Conservation (phyloP, 2,888 invertebrate genomes). For the Aricia artaxerxes region DNA sequence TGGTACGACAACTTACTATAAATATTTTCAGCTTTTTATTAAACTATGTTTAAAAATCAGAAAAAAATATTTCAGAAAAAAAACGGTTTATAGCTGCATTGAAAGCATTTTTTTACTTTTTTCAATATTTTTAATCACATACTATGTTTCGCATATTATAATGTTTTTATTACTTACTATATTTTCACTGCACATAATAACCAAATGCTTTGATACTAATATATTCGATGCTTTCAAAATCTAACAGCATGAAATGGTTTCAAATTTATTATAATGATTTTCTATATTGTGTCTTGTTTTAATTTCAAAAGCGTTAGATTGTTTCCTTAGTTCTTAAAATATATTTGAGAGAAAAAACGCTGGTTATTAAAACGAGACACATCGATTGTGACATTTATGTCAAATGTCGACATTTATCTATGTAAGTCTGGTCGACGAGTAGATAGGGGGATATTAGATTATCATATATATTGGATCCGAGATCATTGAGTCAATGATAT, state of each 20-base stretch:
- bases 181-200: constrained; percentile 17
- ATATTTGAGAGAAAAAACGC: neutral
- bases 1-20: neutral
- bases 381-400: too few relatives aligned
- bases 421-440: neutral
- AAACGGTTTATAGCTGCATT: neutral
- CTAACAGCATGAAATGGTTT: constrained; percentile 50
- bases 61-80: neutral
- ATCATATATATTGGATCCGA: too few relatives aligned
- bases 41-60: neutral
- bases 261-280: neutral
- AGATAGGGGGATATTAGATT: too few relatives aligned
- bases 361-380: neutral
- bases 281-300: constrained; percentile 5
- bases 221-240: constrained; percentile 33
- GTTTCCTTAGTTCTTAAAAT: neutral
- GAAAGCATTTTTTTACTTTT: neutral
- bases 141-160: neutral
- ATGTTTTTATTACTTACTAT: neutral
- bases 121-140: constrained; percentile 9
- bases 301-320: neutral
- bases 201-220: constrained; percentile 16
- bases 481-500: too few relatives aligned
- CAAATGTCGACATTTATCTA: neutral
- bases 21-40: neutral